Evolutionary conservation across 2,113 vertebrate species (phyloP).

Genomic region (Collichthys lucidus): DNA sequence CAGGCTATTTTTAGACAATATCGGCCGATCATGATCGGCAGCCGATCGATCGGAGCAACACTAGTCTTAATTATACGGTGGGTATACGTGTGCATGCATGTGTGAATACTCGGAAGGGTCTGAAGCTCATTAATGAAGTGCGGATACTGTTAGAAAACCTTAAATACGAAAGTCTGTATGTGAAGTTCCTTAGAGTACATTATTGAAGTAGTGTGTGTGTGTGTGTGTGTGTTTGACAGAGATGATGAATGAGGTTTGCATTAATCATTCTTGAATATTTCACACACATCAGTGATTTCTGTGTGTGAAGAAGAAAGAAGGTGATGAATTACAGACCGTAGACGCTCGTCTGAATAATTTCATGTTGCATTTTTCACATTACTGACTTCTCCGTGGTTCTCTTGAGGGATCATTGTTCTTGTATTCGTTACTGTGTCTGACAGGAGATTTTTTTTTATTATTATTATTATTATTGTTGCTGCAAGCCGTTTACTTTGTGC

Average conservation of each 20-base stretch:
- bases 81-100: neutral
- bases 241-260: constrained; percentile 5
- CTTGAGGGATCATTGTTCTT: neutral
- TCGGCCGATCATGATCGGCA: too few species aligned
- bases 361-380: neutral
- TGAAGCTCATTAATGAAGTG: neutral
- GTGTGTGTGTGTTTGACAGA: neutral
- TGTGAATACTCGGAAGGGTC: neutral
- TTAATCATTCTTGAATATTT: neutral
- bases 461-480: too few species aligned
- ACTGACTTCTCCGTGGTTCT: neutral
- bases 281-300: neutral
- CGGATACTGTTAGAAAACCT: neutral
- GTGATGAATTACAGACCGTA: constrained; percentile 3
- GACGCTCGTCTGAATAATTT: neutral
- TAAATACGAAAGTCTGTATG: neutral
- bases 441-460: too few species aligned
- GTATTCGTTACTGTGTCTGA: neutral
- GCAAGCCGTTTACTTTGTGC: too few species aligned
- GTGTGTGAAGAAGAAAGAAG: neutral
- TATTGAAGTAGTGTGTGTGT: neutral
- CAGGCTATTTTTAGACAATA: too few species aligned
- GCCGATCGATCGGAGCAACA: too few species aligned
- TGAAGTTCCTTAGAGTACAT: neutral
- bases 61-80: neutral